Evolutionary conservation across 2,113 vertebrate genomes (phyloP).

Genomic region (Pantherophis guttatus): DNA sequence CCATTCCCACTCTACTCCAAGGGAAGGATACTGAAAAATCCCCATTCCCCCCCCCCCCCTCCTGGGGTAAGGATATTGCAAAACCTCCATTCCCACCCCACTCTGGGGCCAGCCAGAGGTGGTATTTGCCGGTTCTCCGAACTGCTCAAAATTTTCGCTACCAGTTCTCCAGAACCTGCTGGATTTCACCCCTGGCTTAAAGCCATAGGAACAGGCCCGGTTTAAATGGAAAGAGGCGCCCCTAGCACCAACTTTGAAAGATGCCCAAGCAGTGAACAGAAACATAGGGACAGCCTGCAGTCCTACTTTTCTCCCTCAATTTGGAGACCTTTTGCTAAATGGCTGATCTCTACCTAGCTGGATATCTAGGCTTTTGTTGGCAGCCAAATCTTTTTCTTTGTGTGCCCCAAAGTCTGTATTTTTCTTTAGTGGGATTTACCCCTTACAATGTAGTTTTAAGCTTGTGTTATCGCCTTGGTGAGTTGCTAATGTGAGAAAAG

Average conservation of each 20-base stretch:
- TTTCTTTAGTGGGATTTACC: not conserved
- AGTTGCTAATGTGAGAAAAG: not conserved
- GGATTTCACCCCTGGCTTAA: too few relatives aligned
- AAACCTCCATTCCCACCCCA: too few relatives aligned
- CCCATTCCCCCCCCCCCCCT: rapidly evolving
- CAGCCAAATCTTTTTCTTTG: not conserved
- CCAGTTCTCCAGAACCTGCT: too few relatives aligned
- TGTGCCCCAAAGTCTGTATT: not conserved
- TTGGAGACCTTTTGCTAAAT: not conserved
- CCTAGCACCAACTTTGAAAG: not conserved
- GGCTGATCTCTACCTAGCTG: not conserved
- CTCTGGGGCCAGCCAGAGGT: too few relatives aligned
- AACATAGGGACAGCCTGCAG: not conserved
- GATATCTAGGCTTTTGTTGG: not conserved
- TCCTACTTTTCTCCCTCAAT: not conserved
- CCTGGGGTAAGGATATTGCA: too few relatives aligned
- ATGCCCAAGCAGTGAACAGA: not conserved
- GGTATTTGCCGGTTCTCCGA: too few relatives aligned
- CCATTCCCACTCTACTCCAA: too few relatives aligned
- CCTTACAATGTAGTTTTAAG: not conserved
- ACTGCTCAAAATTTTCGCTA: too few relatives aligned
- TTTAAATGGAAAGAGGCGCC: not conserved
- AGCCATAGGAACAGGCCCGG: not conserved
- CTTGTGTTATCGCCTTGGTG: not conserved
- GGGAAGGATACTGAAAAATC: too few relatives aligned